Conservation (phyloP, 2,113 vertebrate species). For the Saimiri boliviensis region DNA sequence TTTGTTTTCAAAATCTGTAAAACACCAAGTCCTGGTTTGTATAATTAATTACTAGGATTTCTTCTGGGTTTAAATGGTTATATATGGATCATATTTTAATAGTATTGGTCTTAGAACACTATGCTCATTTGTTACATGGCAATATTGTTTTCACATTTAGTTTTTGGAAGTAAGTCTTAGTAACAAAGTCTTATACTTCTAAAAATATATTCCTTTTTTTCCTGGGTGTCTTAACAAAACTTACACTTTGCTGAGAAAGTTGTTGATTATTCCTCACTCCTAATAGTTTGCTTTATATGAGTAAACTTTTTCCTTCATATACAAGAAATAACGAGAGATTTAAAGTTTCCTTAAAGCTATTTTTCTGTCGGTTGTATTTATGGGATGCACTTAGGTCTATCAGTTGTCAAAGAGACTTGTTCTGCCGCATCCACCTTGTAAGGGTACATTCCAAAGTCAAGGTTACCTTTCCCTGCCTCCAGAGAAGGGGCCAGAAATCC, state of each 20-base stretch:
- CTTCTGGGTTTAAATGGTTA: background rate
- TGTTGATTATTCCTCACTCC: background rate
- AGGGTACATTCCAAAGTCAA: background rate
- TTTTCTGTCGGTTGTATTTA: background rate
- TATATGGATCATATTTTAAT: background rate
- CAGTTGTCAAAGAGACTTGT: background rate
- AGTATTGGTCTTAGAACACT: background rate
- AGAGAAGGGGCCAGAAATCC: background rate
- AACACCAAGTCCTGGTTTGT: background rate
- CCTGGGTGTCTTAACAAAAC: background rate
- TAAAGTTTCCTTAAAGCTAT: background rate
- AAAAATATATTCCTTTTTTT: background rate
- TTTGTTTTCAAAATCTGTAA: conserved; percentile 23
- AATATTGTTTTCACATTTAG: background rate
- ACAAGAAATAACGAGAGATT: background rate
- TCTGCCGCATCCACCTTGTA: rapidly evolving
- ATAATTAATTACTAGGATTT: background rate
- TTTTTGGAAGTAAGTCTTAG: background rate
- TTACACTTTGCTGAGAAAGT: background rate
- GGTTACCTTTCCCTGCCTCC: background rate
- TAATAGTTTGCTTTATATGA: background rate
- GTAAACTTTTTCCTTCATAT: background rate
- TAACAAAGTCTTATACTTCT: background rate
- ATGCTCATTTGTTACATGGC: background rate
- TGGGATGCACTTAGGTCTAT: no score